Evolutionary conservation across 2,888 invertebrate genomes (phyloP), one percentile per base, ranked within the genome.

Genomic region (Ectobius pallidus): DNA sequence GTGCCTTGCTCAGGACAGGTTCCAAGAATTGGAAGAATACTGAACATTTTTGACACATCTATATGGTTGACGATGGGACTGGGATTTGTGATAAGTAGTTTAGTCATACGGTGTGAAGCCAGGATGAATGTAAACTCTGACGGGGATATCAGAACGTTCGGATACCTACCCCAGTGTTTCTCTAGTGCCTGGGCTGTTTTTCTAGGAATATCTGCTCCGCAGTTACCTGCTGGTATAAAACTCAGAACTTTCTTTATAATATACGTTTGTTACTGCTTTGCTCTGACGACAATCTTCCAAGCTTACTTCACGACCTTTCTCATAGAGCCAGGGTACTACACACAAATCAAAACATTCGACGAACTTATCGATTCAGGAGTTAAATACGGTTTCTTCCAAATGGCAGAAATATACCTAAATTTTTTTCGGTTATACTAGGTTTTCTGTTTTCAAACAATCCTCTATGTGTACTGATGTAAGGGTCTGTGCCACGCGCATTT

Each of bases 381-480:
- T 4, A 9, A 7, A 7, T 46, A 46, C 20, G 46, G 46, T 18
- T 46, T 18, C 18, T 6, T 7, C 20, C 3, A n/a, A 1, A 9
- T 2, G 6, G 0, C 6, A 0, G 18, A 46, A n/a, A 0, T 18
- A 2, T 0, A 6, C 20, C 1, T n/a, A 6, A 4, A 1, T n/a
- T 11, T 7, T 1, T 4, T 7, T 18, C n/a, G 18, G 0, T 18
- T 46, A 18, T 46, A n/a, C 46, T 7, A 9, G 6, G 20, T 11
- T 46, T 2, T 18, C n/a, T 4, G 20, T 18, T 1, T 46, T 46
- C 18, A 2, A 1, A 7, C 18, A 18, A 46, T 6, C 6, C 18
- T 18, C n/a, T n/a, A 18, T 18, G 0, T 18, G 46, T 18, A 46
- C 1, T 18, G 46, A 46, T 1, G 2, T n/a, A 1, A 3, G 1